Evolutionary conservation across 2,797 vertebrate genomes (phyloP).

Genomic region (Phoxinus dragarum): DNA sequence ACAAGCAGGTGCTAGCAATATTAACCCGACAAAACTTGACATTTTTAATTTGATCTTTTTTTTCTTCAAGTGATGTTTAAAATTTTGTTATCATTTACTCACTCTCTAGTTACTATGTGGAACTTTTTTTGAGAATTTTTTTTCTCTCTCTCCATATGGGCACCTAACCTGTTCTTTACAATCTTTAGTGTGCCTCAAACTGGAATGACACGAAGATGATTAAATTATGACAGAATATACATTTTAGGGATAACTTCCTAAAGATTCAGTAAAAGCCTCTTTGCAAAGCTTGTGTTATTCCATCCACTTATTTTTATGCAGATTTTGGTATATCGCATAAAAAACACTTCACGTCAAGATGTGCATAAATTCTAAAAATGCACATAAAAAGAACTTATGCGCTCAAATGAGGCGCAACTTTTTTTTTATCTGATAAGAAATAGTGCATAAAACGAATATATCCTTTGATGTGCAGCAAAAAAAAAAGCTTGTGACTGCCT

Average conservation of each 20-base stretch:
- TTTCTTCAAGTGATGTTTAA: neutral
- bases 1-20: neutral
- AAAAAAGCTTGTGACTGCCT: neutral
- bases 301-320: neutral
- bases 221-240: neutral
- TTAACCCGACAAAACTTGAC: neutral
- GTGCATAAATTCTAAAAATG: neutral
- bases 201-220: neutral
- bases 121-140: neutral
- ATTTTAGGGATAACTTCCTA: neutral
- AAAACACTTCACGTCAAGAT: neutral
- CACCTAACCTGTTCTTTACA: neutral
- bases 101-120: neutral
- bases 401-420: neutral
- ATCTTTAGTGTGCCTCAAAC: neutral
- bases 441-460: neutral
- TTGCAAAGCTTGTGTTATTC: neutral
- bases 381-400: neutral
- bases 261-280: neutral
- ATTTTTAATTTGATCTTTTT: neutral
- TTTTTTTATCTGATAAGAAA: too few species aligned
- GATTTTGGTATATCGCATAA: neutral
- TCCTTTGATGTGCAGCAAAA: too few species aligned
- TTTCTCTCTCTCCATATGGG: neutral
- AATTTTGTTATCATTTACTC: neutral